Percentiles rank a stretch among this genome's conserved stretches.
phyloP scores from a whole-genome alignment of 2,888 invertebrate genomes.

The Tenthredo livida region DNA sequence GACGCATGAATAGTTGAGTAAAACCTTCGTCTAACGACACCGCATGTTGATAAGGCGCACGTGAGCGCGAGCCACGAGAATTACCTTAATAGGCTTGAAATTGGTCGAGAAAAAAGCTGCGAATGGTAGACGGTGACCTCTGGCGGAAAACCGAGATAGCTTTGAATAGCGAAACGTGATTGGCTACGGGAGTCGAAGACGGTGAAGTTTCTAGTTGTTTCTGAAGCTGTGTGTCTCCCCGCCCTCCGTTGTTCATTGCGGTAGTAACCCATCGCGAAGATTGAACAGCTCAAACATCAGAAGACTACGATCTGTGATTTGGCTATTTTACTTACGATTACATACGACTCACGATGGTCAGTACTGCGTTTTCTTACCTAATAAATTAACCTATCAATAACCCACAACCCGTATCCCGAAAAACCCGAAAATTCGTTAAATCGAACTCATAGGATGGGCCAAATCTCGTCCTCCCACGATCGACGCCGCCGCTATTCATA shows the following conservation, averaged over 20 bases:
- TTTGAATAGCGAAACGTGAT: not conserved
- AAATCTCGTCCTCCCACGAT: constrained; percentile 35
- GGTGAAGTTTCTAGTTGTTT: constrained; percentile 48
- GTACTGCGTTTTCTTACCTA: constrained; percentile 25
- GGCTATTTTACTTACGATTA: not conserved
- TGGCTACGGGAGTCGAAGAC: not conserved
- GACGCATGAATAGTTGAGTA: not conserved
- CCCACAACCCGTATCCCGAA: not conserved
- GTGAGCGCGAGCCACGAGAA: constrained; percentile 8
- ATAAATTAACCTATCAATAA: constrained; percentile 16
- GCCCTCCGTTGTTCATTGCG: constrained; percentile 40
- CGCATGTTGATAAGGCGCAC: not conserved
- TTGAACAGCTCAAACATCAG: not conserved
- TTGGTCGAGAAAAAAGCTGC: not conserved
- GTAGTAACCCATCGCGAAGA: constrained; percentile 6
- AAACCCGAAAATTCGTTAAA: not conserved
- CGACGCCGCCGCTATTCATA: constrained; percentile 9
- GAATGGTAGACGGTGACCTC: not conserved
- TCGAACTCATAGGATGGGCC: constrained; percentile 20
- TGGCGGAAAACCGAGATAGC: not conserved
- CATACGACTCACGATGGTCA: constrained; percentile 43
- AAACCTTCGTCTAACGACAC: not conserved
- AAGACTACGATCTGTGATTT: constrained; percentile 26
- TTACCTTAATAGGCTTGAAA: constrained; percentile 49
- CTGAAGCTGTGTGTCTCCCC: constrained; percentile 24